Evolutionary conservation across 2,888 invertebrate genomes (phyloP), one percentile per base, ranked within the genome.

Genomic region (Ganaspis brasiliensis): DNA sequence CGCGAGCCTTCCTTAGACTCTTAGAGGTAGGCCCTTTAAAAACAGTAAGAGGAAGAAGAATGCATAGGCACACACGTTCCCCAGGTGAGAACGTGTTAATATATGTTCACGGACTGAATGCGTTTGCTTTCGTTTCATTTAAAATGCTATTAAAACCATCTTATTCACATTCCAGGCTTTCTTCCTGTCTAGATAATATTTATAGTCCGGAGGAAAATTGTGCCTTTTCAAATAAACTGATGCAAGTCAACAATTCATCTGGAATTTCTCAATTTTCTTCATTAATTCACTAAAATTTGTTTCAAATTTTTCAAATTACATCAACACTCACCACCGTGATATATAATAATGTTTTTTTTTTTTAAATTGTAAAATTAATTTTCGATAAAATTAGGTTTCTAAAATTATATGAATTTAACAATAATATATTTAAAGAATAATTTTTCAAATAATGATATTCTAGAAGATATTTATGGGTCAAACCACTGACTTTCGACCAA

Each of bases 1-100:
- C 45, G 40, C 63, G 40, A 63, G 63, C 67, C 40, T 67, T 67
- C 67, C 67, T 67, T 21, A 67, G 63, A 63, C 63, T 21, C 63
- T 63, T 21, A 19, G 14, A 40, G 63, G 63, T 40, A 35, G 40
- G 67, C 67, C 45, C 67, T 67, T 67, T 67, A 67, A 67, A 52
- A 67, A 40, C 45, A 67, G 45, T 24, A 8, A 45, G 45, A 67
- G 45, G 45, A 21, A 37, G 31, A 61, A 61, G 61, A 61, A 61
- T 61, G 37, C 61, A 61, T 12, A 19, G 10, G 31, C 61, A 37
- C 45, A 45, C 67, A 67, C 67, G 67, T 67, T 67, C 45, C 24
- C 67, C 67, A 67, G 67, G 67, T 67, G 67, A 67, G 67, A 67
- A 67, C 67, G 45, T 67, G 67, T 67, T 67, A 67, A 67, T 67